Percentiles rank a stretch among this genome's conserved stretches.
Evolutionary conservation across 2,888 invertebrate genomes (phyloP).

Genomic region (Yponomeuta plumbellus): DNA sequence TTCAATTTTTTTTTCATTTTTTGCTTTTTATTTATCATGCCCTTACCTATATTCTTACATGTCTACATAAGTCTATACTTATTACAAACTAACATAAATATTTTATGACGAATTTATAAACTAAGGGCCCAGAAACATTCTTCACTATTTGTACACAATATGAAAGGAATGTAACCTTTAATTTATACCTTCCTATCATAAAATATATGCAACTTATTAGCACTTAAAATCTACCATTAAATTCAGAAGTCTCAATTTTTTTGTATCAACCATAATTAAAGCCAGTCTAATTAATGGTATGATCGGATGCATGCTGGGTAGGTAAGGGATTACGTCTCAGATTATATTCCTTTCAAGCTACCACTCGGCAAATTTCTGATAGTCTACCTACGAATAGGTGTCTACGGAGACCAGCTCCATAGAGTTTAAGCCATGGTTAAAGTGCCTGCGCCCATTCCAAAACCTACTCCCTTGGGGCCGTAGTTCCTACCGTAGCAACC

Average conservation of each 20-base stretch:
- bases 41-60: slow-evolving; percentile 37
- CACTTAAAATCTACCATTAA: slow-evolving; percentile 36
- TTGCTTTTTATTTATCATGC: slow-evolving; percentile 32
- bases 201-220: slow-evolving; percentile 55
- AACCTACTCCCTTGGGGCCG: slow-evolving; percentile 93
- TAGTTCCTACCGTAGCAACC: slow-evolving; percentile 92
- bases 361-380: slow-evolving; percentile 39
- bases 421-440: slow-evolving; percentile 87
- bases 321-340: slow-evolving; percentile 49
- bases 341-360: slow-evolving; percentile 68
- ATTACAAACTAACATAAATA: slow-evolving; percentile 54
- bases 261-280: slow-evolving; percentile 74
- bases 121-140: slow-evolving; percentile 75
- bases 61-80: slow-evolving; percentile 60
- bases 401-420: slow-evolving; percentile 70
- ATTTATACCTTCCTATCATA: slow-evolving; percentile 72
- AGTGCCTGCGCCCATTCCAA: slow-evolving; percentile 93
- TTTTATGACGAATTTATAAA: slow-evolving; percentile 75
- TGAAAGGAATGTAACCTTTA: slow-evolving; percentile 77
- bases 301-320: slow-evolving; percentile 42
- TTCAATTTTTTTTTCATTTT: slow-evolving; percentile 32
- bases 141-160: slow-evolving; percentile 66
- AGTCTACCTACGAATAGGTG: slow-evolving; percentile 27
- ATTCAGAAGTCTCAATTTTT: slow-evolving; percentile 64
- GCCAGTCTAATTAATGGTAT: slow-evolving; percentile 73